Evolutionary conservation across 2,888 invertebrate genomes (phyloP).

Genomic region (Himalopsyche japonica): DNA sequence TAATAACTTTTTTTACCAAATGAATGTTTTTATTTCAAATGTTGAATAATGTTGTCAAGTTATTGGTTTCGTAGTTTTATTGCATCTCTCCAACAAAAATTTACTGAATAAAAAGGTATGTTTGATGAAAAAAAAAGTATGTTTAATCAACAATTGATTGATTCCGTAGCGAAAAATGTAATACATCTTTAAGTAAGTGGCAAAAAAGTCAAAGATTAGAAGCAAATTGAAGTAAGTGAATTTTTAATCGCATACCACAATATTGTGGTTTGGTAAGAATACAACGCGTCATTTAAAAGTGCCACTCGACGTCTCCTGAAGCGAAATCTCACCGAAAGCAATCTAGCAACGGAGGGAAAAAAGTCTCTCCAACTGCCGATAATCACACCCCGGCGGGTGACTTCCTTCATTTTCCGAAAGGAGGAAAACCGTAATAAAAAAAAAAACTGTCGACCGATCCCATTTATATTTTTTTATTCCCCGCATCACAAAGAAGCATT

Average conservation of each 20-base stretch:
- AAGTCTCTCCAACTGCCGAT: slow-evolving; percentile 22
- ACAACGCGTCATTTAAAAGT: slow-evolving; percentile 4
- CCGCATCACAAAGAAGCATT: slow-evolving; percentile 29
- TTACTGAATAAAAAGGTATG: too few species aligned
- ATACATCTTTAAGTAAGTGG: too few species aligned
- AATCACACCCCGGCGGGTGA: slow-evolving; percentile 32
- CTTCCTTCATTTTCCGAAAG: slow-evolving; percentile 21
- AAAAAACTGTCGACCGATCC: slow-evolving; percentile 12
- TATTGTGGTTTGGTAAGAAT: not conserved
- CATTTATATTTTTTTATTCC: slow-evolving; percentile 25
- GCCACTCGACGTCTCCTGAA: slow-evolving; percentile 12
- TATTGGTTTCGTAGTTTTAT: too few species aligned
- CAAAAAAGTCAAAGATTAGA: too few species aligned
- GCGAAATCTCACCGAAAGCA: slow-evolving; percentile 24
- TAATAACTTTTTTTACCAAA: too few species aligned
- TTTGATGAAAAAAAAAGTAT: too few species aligned
- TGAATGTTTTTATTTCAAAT: too few species aligned
- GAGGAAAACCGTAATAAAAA: slow-evolving; percentile 21
- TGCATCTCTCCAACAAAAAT: too few species aligned
- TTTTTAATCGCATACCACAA: not conserved
- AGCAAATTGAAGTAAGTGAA: not conserved
- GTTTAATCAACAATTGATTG: too few species aligned
- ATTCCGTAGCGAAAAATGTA: too few species aligned
- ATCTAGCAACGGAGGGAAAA: slow-evolving; percentile 31
- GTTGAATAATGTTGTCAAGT: too few species aligned